Evolutionary conservation across 2,888 invertebrate species (phyloP).

Genomic region (Cheilosia variabilis): DNA sequence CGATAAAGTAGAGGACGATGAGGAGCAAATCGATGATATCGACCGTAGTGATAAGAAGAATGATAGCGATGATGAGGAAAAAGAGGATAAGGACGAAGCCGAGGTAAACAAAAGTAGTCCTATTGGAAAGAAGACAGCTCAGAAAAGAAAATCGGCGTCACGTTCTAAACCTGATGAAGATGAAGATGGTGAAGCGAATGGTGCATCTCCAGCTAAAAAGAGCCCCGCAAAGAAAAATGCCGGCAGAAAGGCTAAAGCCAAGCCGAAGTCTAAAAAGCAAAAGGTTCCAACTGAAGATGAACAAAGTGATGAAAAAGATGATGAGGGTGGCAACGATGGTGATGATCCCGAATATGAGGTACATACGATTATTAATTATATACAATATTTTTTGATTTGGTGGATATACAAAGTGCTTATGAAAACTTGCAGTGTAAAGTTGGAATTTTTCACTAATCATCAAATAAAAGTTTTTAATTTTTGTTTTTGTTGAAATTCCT

Average conservation of each 20-base stretch:
- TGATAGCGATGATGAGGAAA: slow-evolving; percentile 75
- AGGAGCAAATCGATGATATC: slow-evolving; percentile 77
- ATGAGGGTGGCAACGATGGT: slow-evolving; percentile 68
- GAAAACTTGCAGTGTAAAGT: too few species aligned
- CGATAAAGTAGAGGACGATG: slow-evolving; percentile 77
- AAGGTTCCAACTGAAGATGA: slow-evolving; percentile 73
- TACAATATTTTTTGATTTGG: background rate
- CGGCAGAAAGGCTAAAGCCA: slow-evolving; percentile 71
- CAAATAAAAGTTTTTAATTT: too few species aligned
- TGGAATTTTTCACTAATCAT: too few species aligned
- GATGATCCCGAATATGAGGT: slow-evolving; percentile 82
- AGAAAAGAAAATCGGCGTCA: slow-evolving; percentile 52
- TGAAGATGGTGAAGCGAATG: slow-evolving; percentile 56
- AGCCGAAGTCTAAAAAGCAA: slow-evolving; percentile 76
- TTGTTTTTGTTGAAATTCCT: background rate
- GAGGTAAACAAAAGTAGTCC: slow-evolving; percentile 59
- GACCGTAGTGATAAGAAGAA: slow-evolving; percentile 77
- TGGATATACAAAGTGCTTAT: too few species aligned
- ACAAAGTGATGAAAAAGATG: slow-evolving; percentile 74
- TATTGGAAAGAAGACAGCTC: slow-evolving; percentile 50
- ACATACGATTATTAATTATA: background rate
- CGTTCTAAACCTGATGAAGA: slow-evolving; percentile 63
- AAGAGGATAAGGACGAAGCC: slow-evolving; percentile 77
- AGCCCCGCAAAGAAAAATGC: slow-evolving; percentile 72
- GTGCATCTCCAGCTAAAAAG: slow-evolving; percentile 66